Percentiles rank a stretch among this genome's conserved stretches.
Evolutionary conservation across 2,797 vertebrate genomes (phyloP).

Genomic region (Tadarida brasiliensis): DNA sequence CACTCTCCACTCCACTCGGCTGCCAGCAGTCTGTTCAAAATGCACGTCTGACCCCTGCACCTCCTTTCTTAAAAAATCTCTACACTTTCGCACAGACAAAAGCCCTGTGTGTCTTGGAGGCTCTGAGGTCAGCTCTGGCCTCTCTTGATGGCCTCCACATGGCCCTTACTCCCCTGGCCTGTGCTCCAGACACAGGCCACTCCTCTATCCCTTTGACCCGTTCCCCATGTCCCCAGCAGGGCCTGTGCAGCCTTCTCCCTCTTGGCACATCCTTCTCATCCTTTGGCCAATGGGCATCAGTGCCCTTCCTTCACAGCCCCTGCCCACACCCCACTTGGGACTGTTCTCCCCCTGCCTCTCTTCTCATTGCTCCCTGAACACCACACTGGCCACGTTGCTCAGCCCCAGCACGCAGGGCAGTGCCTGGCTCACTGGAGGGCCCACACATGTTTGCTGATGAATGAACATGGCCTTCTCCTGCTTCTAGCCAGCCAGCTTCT

Average conservation of each 20-base stretch:
- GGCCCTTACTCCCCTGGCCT: background rate
- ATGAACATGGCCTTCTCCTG: background rate
- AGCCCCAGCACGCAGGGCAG: background rate
- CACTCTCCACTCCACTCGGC: background rate
- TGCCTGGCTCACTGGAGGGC: background rate
- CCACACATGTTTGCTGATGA: background rate
- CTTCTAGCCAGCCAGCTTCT: background rate
- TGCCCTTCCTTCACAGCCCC: background rate
- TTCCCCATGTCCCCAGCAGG: rapidly evolving
- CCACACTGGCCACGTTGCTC: rapidly evolving
- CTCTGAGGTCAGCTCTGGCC: background rate
- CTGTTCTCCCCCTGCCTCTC: background rate
- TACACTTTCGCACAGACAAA: background rate
- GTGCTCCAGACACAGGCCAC: background rate
- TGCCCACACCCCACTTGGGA: rapidly evolving
- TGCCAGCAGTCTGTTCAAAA: rapidly evolving
- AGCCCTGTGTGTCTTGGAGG: background rate
- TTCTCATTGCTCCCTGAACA: background rate
- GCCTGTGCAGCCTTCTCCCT: background rate
- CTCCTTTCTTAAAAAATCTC: background rate
- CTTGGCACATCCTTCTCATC: background rate
- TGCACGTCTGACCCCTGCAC: background rate
- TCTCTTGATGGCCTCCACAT: rapidly evolving
- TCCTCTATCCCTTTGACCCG: background rate
- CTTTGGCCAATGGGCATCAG: background rate